These are phyloP conservation scores for Calliphora vicina DNA, from an alignment of 1,140 invertebrate species.

Conservation along the genomic window DNA sequence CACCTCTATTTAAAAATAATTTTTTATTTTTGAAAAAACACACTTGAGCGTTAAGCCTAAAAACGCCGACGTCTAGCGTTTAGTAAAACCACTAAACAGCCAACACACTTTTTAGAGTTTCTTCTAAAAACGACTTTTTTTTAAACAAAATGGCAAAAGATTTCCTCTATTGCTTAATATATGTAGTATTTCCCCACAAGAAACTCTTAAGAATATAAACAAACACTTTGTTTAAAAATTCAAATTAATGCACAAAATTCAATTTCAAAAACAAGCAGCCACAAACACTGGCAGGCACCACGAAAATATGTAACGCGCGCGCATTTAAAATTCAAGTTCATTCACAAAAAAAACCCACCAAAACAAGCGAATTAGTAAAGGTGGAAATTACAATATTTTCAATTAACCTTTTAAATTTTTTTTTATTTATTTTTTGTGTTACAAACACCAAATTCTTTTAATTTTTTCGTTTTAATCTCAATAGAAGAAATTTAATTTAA, in stretches of 20 bases:
- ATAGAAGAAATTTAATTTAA: background rate
- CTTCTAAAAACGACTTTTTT: background rate
- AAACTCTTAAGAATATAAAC: background rate
- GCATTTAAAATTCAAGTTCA: slow-evolving; percentile 13
- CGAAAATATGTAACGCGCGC: background rate
- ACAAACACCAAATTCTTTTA: background rate
- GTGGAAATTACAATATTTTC: background rate
- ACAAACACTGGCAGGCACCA: too few relatives aligned
- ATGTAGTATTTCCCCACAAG: too few relatives aligned
- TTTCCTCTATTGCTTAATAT: slow-evolving; percentile 27
- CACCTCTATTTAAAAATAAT: slow-evolving; percentile 7
- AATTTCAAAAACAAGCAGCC: too few relatives aligned
- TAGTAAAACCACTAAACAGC: background rate
- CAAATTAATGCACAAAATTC: background rate
- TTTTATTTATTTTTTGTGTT: background rate
- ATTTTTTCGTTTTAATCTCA: background rate
- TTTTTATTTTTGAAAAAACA: too few relatives aligned
- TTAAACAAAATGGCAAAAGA: background rate
- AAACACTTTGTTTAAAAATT: background rate
- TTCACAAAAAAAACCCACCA: background rate
- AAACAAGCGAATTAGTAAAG: too few relatives aligned
- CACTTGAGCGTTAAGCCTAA: background rate
- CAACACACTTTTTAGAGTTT: slow-evolving; percentile 3
- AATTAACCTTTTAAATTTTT: background rate
- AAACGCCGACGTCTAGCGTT: background rate